These are phyloP conservation scores for Cantharis lateralis DNA, from an alignment of 2,888 invertebrate species.

Conservation along the genomic window DNA sequence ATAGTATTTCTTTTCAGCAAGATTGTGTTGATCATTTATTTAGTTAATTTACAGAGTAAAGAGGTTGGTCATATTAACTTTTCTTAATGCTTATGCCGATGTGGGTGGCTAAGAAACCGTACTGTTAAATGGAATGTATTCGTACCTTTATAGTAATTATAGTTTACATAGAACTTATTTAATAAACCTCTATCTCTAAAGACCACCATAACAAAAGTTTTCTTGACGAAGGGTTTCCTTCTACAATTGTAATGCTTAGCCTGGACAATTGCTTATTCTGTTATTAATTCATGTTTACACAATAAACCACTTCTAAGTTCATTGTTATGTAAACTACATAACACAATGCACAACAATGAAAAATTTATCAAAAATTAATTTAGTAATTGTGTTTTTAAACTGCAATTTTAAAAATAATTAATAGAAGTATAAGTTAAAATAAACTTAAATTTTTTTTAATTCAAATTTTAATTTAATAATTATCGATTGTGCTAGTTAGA, in stretches of 20 bases:
- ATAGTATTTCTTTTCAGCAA: neutral
- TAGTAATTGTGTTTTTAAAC: neutral
- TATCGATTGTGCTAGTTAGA: too few species aligned
- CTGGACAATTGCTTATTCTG: constrained; percentile 1
- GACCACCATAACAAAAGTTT: constrained; percentile 3
- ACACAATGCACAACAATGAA: neutral
- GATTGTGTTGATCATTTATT: too few species aligned
- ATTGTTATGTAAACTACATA: neutral
- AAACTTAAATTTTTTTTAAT: too few species aligned
- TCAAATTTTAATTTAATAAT: too few species aligned
- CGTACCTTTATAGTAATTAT: neutral
- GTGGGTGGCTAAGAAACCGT: neutral
- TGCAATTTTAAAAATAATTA: too few species aligned
- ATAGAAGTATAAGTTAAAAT: too few species aligned
- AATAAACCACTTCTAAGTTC: neutral
- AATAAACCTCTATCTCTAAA: constrained; percentile 7
- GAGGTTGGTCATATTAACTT: neutral
- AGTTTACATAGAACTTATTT: neutral
- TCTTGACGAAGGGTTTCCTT: neutral
- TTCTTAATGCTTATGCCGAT: neutral
- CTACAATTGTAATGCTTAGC: constrained; percentile 1
- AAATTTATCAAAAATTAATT: neutral
- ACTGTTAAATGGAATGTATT: neutral
- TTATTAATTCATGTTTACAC: constrained; percentile 2
- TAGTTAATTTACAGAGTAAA: neutral